Base-by-base conservation (phyloP, 2,888 invertebrate species). In the Tortricodes alternella region DNA sequence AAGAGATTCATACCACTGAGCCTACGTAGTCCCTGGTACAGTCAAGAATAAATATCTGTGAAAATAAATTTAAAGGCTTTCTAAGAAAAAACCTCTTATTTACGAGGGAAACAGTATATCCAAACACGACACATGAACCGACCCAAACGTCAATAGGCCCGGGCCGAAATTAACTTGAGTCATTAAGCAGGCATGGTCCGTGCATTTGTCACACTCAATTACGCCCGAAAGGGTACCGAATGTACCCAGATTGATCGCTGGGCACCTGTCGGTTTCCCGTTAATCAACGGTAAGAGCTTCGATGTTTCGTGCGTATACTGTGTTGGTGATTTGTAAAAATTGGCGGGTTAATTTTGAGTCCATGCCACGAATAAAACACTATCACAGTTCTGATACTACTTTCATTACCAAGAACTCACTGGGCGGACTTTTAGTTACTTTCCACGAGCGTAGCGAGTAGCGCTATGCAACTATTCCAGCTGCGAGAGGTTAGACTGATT, bases 151-250 rank as follows among this genome's bases (percentile, higher is more conserved):
- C 56, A 23, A 50, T 56, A 24, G 27, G 43, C 32, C 21, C 32
- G 18, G 41, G 24, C 38, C 55, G 15, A 44, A 70, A 74, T 80
- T 78, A 74, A 76, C 71, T 71, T 73, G 64, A 65, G 66, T 72
- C 79, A 80, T 80, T 78, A 77, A 71, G 63, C 61, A 62, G 32
- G 63, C 55, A 60, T 62, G 69, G 66, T 53, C 66, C 60, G 62
- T 68, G 67, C 74, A 74, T 78, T 79, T 78, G 74, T 78, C 77
- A 74, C 74, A 68, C 66, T 73, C 76, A 73, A 79, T 80, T 75
- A 76, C 66, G 65, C 63, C 46, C 65, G 60, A 74, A 76, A 73
- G 74, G 73, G 69, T 67, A 63, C 55, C 15, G 50, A 68, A 70
- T 69, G 63, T 66, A 61, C 61, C 59, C 56, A 53, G 66, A 74